phyloP scores from a whole-genome alignment of 2,113 vertebrate species.

The Narcine bancroftii region DNA sequence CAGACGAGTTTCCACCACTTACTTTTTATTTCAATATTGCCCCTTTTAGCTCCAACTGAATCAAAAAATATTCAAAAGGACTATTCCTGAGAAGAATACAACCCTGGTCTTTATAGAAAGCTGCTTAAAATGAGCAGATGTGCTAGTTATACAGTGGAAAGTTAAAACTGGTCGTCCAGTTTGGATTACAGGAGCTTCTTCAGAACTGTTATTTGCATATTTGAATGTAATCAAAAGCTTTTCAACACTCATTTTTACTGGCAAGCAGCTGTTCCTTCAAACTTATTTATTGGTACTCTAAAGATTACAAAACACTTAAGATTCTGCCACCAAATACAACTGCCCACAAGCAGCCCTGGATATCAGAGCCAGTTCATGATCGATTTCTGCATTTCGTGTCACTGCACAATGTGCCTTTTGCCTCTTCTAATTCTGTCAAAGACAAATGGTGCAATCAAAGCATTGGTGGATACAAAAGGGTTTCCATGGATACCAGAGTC shows the following conservation, averaged over 20 bases:
- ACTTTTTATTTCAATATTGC: background rate
- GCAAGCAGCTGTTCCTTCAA: background rate
- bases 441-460: constrained; percentile 35
- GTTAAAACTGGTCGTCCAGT: background rate
- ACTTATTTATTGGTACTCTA: background rate
- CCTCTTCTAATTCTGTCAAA: constrained; percentile 24
- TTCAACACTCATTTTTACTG: background rate
- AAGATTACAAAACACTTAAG: background rate
- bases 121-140: background rate
- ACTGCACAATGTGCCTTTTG: background rate
- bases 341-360: background rate
- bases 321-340: background rate
- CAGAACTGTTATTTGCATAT: background rate
- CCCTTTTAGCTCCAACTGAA: background rate
- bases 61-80: background rate
- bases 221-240: background rate
- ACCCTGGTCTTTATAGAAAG: background rate
- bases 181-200: background rate
- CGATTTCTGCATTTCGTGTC: background rate
- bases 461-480: background rate
- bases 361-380: background rate
- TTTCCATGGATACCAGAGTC: constrained; percentile 27
- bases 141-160: background rate
- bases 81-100: background rate
- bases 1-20: background rate